These are phyloP conservation scores for Gymnarchus niloticus DNA, from an alignment of 2,113 vertebrate species.

Conservation along the genomic window DNA sequence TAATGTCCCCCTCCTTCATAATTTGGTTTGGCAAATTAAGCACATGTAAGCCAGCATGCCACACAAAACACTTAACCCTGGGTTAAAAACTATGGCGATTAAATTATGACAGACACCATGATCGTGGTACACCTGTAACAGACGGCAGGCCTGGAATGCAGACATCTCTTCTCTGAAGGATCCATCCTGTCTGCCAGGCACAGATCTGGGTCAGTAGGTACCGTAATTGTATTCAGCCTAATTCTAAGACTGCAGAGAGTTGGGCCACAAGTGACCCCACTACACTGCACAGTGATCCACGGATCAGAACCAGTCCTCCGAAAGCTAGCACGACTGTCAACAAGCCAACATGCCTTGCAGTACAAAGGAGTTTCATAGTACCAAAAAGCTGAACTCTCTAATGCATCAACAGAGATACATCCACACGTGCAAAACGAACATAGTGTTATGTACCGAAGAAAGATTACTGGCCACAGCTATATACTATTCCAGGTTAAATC, in stretches of 20 bases:
- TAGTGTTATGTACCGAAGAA: too few relatives aligned
- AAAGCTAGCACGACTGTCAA: background rate
- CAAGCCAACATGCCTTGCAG: background rate
- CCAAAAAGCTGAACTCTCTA: background rate
- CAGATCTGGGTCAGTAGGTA: constrained; percentile 26
- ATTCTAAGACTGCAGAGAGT: constrained; percentile 15
- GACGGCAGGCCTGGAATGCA: background rate
- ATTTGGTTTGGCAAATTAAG: background rate
- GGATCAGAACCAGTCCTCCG: background rate
- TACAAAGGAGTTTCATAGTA: background rate
- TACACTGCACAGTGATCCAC: background rate
- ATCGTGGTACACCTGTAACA: background rate
- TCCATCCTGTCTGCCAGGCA: background rate
- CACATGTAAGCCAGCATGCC: background rate
- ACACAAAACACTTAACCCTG: background rate
- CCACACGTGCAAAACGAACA: background rate
- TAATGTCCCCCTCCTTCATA: background rate
- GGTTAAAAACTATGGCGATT: background rate
- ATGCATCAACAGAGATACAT: background rate
- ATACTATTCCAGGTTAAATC: too few relatives aligned
- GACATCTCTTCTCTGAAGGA: background rate
- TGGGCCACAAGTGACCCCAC: background rate
- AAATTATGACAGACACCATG: background rate
- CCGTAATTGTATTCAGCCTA: constrained; percentile 18
- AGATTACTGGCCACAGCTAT: too few relatives aligned